Base-by-base conservation (phyloP, 2,888 invertebrate species). In the Theristus sp. region DNA sequence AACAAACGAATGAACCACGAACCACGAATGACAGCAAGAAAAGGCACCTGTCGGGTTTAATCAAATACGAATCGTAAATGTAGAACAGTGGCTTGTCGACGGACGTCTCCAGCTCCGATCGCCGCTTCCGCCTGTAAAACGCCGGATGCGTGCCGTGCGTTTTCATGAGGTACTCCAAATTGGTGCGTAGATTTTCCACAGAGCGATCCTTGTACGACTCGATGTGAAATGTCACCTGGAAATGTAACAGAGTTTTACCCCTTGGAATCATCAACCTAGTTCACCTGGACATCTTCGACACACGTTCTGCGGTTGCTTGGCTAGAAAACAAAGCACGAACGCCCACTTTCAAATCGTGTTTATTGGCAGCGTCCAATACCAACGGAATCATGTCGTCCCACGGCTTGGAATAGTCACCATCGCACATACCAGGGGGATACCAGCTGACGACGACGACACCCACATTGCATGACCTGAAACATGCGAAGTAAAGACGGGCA, bases 41-140 rank as follows among this genome's bases (percentile, higher is more conserved):
- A n/a, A n/a, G n/a, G n/a, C n/a, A n/a, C n/a, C n/a, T n/a, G n/a
- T n/a, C n/a, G n/a, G n/a, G n/a, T n/a, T n/a, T n/a, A 24, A 81
- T 75, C 59, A 78, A 77, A 66, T 82, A 82, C 0, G 82, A 82
- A 70, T 83, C 82, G 70, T 82, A 82, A 26, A 84, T 76, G 68
- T 83, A 84, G 67, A 81, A 78, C 38, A 84, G 75, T n/a, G 83
- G 83, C 24, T 77, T 75, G 20, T 1, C 53, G 26, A 17, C 38
- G 25, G 38, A 64, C 60, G 54, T 60, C 3, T 26, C 26, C 6
- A 10, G 26, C 3, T 55, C 17, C 52, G 13, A n/a, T 20, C 52
- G 52, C 3, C 20, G n/a, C 20, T 17, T 49, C 20, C 24, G 49
- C 20, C 76, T 75, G 66, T 80, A 81, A 49, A 82, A 76, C 1